Conservation (phyloP, 2,888 invertebrate species). For the Nebria brevicollis region DNA sequence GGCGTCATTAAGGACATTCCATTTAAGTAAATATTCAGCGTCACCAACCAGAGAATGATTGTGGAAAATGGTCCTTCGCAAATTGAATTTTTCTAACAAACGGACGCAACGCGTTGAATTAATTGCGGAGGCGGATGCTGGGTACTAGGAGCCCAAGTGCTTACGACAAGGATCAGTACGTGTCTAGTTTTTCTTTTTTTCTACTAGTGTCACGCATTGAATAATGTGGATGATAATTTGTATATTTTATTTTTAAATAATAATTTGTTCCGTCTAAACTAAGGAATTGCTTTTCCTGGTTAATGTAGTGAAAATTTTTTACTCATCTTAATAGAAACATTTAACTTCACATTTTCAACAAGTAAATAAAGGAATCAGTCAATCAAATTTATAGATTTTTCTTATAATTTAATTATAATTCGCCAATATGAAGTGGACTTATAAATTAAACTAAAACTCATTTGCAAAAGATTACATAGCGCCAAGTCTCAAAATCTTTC, state of each 20-base stretch:
- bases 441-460: neutral
- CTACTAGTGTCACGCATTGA: neutral
- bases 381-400: neutral
- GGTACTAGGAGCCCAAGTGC: neutral
- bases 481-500: slow-evolving; percentile 9
- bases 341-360: neutral
- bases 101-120: slow-evolving; percentile 45
- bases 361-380: neutral
- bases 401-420: neutral
- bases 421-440: neutral
- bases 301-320: too few species aligned
- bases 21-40: slow-evolving; percentile 48
- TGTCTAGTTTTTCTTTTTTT: neutral
- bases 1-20: slow-evolving; percentile 31
- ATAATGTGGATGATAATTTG: too few species aligned
- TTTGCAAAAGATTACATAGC: slow-evolving; percentile 18
- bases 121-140: slow-evolving; percentile 40
- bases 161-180: slow-evolving; percentile 8
- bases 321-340: neutral
- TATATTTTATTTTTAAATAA: too few species aligned
- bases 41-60: slow-evolving; percentile 37
- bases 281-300: too few species aligned
- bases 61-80: slow-evolving; percentile 43
- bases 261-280: too few species aligned
- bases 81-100: slow-evolving; percentile 49